Evolutionary conservation across 2,113 vertebrate species (phyloP).

Genomic region (Lucifuga dentata): DNA sequence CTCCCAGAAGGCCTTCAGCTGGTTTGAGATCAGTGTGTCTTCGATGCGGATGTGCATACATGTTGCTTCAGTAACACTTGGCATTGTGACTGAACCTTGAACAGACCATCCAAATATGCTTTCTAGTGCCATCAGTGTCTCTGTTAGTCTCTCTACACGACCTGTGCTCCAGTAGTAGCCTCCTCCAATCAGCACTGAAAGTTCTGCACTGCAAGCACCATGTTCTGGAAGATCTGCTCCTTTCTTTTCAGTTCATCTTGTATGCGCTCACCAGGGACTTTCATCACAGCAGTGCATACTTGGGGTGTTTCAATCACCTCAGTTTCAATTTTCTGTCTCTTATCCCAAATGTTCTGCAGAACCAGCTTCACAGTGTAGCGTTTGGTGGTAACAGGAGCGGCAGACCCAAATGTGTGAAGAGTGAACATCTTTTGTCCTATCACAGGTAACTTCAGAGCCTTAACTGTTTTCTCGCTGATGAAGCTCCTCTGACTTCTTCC

Average conservation of each 20-base stretch:
- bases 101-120: slow-evolving; percentile 33
- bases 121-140: slow-evolving; percentile 12
- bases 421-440: slow-evolving; percentile 1
- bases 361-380: slow-evolving; percentile 11
- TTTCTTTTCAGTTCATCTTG: slow-evolving; percentile 9
- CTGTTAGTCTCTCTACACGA: slow-evolving; percentile 11
- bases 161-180: slow-evolving; percentile 35
- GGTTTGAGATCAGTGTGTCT: slow-evolving; percentile 19
- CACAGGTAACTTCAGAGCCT: slow-evolving; percentile 1
- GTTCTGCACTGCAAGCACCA: slow-evolving; percentile 9
- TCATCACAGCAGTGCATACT: slow-evolving; percentile 21
- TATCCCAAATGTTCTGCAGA: slow-evolving; percentile 18
- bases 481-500: too few relatives aligned
- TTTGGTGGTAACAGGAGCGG: background rate
- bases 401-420: slow-evolving; percentile 14
- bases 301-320: slow-evolving; percentile 19
- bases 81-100: slow-evolving; percentile 26
- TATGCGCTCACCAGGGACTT: slow-evolving; percentile 2
- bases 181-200: slow-evolving; percentile 16
- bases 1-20: slow-evolving; percentile 35
- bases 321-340: slow-evolving; percentile 6
- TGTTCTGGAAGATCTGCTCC: background rate
- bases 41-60: slow-evolving; percentile 22
- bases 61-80: slow-evolving; percentile 15
- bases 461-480: background rate